Evolutionary conservation across 2,797 vertebrate species (phyloP), one percentile per base, ranked within the genome.

Genomic region (Neosalanx taihuensis): DNA sequence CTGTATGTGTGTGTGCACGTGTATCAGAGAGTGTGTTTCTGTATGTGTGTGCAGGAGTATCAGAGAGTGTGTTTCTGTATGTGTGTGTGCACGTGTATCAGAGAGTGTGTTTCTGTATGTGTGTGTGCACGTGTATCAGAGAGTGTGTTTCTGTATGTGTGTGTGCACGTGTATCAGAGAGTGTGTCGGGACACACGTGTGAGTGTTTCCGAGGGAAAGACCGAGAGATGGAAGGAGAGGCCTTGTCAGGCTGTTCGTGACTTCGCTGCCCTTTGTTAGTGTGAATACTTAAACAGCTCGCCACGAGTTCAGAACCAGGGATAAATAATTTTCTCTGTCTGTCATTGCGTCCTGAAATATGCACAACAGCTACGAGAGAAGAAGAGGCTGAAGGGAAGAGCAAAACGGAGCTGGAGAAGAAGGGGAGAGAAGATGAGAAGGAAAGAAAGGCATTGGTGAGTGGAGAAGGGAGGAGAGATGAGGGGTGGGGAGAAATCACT

Each of bases 251-350:
- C 89, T 88, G 78, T 65, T 84, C 80, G 79, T 88, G 90, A 89
- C 89, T 90, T 80, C 17, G 57, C 85, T 93, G 92, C 89, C 92
- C 93, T 93, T 94, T 93, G 92, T 93, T 93, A 92, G 90, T 86
- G 78, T 89, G 90, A 91, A 92, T 92, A 86, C 91, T 92, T 91
- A 92, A 94, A 86, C 89, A 92, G 91, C 87, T 88, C 83, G 71
- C 88, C 87, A 77, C 87, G 81, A 92, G 85, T 89, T 85, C 85
- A 85, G 79, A 89, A 91, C 89, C 89, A 74, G 78, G 84, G 91
- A 93, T 93, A 89, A 93, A 93, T 93, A 91, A 93, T 92, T 92
- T 91, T 87, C 89, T 90, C 89, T 77, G 86, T 84, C 90, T 90
- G 91, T 91, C 93, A 91, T 86, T 88, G 89, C 87, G 91, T 91